phyloP scores from a whole-genome alignment of 2,888 invertebrate species.

The Torymus tubicola region DNA sequence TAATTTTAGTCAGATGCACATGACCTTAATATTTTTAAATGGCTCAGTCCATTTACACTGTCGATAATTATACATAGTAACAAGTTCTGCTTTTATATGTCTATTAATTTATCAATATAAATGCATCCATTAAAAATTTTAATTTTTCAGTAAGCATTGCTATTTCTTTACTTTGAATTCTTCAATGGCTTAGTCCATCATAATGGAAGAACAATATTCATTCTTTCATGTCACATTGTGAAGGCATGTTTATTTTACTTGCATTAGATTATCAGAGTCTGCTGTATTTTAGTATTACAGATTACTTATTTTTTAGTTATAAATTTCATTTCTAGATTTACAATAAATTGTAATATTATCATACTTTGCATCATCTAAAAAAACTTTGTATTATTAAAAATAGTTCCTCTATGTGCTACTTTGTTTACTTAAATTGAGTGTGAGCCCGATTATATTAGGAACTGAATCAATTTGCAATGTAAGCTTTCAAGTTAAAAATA shows the following conservation, averaged over 20 bases:
- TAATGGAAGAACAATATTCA: slow-evolving; percentile 32
- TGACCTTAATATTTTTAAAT: not conserved
- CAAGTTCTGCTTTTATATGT: not conserved
- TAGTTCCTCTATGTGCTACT: not conserved
- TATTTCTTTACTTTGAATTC: slow-evolving; percentile 27
- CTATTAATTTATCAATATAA: not conserved
- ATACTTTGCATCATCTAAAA: too few relatives aligned
- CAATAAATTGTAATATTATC: too few relatives aligned
- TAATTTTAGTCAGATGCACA: not conserved
- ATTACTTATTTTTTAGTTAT: too few relatives aligned
- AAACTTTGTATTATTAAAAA: too few relatives aligned
- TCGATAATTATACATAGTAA: not conserved
- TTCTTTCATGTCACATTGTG: not conserved
- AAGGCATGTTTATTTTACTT: too few relatives aligned
- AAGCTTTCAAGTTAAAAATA: not conserved
- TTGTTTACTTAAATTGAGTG: too few relatives aligned
- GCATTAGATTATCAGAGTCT: too few relatives aligned
- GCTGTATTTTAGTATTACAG: too few relatives aligned
- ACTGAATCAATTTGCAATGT: too few relatives aligned
- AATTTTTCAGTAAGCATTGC: not conserved
- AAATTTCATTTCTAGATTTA: too few relatives aligned
- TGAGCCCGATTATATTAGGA: too few relatives aligned
- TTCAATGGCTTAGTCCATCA: slow-evolving; percentile 20
- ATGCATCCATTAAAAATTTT: not conserved
- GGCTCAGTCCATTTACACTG: not conserved